Percentiles rank a stretch among this genome's conserved stretches.
phyloP scores from a whole-genome alignment of 2,113 vertebrate genomes.

The Larimichthys crocea region DNA sequence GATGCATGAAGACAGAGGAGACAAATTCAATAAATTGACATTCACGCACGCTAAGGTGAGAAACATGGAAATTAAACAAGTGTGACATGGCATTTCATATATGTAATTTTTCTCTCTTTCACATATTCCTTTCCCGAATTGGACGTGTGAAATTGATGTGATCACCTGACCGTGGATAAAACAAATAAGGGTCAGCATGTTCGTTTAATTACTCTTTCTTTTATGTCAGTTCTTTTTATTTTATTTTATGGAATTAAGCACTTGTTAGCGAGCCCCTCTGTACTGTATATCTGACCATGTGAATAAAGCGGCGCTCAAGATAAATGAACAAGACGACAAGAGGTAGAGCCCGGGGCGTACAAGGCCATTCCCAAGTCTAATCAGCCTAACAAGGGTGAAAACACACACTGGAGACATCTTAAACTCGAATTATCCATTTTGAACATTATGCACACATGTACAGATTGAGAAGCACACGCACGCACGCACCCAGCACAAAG shows the following conservation, averaged over 20 bases:
- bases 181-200: background rate
- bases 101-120: background rate
- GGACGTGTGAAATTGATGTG: background rate
- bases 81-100: background rate
- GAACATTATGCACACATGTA: constrained; percentile 11
- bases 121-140: background rate
- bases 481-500: background rate
- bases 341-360: constrained; percentile 27
- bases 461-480: background rate
- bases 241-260: background rate
- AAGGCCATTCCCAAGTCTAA: constrained; percentile 42
- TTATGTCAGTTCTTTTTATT: background rate
- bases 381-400: constrained; percentile 51
- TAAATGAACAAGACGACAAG: constrained; percentile 43
- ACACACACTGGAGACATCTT: constrained; percentile 36
- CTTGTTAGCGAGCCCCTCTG: background rate
- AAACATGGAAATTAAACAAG: background rate
- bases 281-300: constrained; percentile 43
- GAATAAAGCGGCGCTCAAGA: constrained; percentile 35
- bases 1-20: constrained; percentile 15
- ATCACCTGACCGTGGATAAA: background rate
- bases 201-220: constrained; percentile 2
- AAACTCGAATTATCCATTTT: constrained; percentile 40
- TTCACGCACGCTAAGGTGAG: constrained; percentile 5
- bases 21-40: constrained; percentile 26